Evolutionary conservation across 2,888 invertebrate species (phyloP).

Genomic region (Galerucella calmariensis): DNA sequence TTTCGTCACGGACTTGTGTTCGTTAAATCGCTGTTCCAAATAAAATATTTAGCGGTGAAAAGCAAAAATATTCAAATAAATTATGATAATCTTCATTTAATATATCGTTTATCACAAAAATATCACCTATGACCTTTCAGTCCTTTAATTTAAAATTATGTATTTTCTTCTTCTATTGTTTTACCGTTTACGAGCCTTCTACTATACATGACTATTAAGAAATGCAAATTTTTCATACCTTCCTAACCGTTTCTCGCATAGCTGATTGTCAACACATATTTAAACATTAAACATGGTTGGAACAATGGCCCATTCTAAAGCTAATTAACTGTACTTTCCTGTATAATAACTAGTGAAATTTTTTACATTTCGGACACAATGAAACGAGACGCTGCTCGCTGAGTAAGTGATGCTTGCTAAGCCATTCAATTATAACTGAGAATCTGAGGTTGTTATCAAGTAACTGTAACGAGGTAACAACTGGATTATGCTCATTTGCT

Average conservation of each 20-base stretch:
- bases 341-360: conserved; percentile 43
- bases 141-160: not conserved
- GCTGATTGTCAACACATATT: conserved; percentile 39
- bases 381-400: conserved; percentile 33
- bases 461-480: conserved; percentile 3
- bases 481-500: not conserved
- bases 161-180: not conserved
- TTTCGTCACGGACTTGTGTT: no score
- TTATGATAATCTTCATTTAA: no score
- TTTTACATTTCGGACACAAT: conserved; percentile 36
- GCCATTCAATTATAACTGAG: not conserved
- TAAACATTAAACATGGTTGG: conserved; percentile 39
- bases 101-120: not conserved
- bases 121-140: not conserved
- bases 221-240: conserved; percentile 27
- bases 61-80: no score
- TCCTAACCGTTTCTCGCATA: conserved; percentile 36
- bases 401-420: not conserved
- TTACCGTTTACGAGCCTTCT: conserved; percentile 6
- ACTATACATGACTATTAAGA: conserved; percentile 19
- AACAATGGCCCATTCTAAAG: conserved; percentile 47
- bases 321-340: conserved; percentile 45
- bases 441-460: not conserved
- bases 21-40: no score
- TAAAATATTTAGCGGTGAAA: no score